These are phyloP conservation scores for Caenorhabditis sulstoni DNA, from an alignment of 2,888 invertebrate species.

Conservation along the genomic window DNA sequence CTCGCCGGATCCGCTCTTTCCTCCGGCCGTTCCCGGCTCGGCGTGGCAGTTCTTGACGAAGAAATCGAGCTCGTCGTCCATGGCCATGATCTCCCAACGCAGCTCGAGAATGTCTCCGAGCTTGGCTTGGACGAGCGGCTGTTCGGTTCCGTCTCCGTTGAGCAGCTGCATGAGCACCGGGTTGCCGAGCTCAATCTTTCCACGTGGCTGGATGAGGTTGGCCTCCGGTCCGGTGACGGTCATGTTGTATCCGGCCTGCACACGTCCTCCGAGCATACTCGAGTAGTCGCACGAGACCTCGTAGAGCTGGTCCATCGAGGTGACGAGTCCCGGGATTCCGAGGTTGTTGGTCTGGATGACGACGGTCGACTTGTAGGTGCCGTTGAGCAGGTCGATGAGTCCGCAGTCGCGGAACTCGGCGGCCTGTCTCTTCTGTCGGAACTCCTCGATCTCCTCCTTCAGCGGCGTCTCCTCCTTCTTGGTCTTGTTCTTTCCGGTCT, in stretches of 20 bases:
- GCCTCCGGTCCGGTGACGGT: slow-evolving; percentile 80
- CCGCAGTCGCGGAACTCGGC: slow-evolving; percentile 78
- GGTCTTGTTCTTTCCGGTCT: slow-evolving; percentile 58
- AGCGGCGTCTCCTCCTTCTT: slow-evolving; percentile 54
- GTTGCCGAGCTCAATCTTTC: slow-evolving; percentile 80
- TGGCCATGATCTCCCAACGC: slow-evolving; percentile 81
- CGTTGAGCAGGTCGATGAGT: slow-evolving; percentile 77
- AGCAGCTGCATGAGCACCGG: slow-evolving; percentile 80
- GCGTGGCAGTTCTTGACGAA: slow-evolving; percentile 80
- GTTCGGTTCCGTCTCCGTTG: slow-evolving; percentile 69
- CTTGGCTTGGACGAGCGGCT: slow-evolving; percentile 76
- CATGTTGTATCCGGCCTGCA: slow-evolving; percentile 78
- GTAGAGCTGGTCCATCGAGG: slow-evolving; percentile 80
- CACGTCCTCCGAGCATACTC: slow-evolving; percentile 79
- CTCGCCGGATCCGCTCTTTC: slow-evolving; percentile 60
- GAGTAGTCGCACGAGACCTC: slow-evolving; percentile 77
- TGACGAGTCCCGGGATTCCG: slow-evolving; percentile 80
- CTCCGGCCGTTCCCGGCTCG: slow-evolving; percentile 73
- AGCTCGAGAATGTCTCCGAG: slow-evolving; percentile 80
- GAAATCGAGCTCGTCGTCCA: slow-evolving; percentile 81
- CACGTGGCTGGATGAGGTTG: slow-evolving; percentile 79
- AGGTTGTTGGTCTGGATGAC: slow-evolving; percentile 81
- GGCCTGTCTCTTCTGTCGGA: slow-evolving; percentile 71
- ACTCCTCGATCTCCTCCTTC: slow-evolving; percentile 66
- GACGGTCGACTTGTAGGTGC: slow-evolving; percentile 79